phyloP scores from a whole-genome alignment of 1,140 invertebrate species.

The Rhynchophorus ferrugineus region DNA sequence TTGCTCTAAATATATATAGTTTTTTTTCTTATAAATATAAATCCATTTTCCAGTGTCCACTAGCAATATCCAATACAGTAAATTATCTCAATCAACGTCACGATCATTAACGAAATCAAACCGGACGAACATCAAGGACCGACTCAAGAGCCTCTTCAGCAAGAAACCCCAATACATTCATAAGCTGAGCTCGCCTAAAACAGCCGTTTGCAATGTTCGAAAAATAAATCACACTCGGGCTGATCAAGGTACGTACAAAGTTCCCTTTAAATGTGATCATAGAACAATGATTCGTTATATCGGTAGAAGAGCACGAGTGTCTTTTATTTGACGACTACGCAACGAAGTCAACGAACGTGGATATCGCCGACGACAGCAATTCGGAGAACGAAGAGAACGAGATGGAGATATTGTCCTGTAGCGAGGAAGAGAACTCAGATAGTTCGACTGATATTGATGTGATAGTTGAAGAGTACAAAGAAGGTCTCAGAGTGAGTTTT shows the following conservation, averaged over 20 bases:
- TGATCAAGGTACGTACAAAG: too few species aligned
- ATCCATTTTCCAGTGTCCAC: slow-evolving; percentile 2
- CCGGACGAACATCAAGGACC: slow-evolving; percentile 6
- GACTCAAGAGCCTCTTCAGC: slow-evolving; percentile 7
- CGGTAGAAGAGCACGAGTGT: slow-evolving; percentile 21
- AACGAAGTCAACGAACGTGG: slow-evolving; percentile 10
- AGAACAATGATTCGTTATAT: too few species aligned
- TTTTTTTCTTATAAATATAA: too few species aligned
- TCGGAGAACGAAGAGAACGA: slow-evolving; percentile 25
- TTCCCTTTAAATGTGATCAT: too few species aligned
- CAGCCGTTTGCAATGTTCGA: neutral
- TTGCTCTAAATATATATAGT: too few species aligned
- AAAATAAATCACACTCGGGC: neutral
- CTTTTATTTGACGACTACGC: slow-evolving; percentile 17
- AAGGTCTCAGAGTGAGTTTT: slow-evolving; percentile 19
- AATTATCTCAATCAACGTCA: slow-evolving; percentile 2
- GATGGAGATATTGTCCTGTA: slow-evolving; percentile 15
- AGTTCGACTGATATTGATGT: slow-evolving; percentile 27
- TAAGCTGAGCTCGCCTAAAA: slow-evolving; percentile 21
- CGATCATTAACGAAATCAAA: neutral
- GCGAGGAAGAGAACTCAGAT: slow-evolving; percentile 18
- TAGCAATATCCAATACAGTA: slow-evolving; percentile 14
- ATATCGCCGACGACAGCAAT: slow-evolving; percentile 14
- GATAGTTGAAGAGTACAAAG: slow-evolving; percentile 25
- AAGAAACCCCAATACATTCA: slow-evolving; percentile 24